Evolutionary conservation across 2,113 vertebrate species (phyloP).

Genomic region (Gavialis gangeticus): DNA sequence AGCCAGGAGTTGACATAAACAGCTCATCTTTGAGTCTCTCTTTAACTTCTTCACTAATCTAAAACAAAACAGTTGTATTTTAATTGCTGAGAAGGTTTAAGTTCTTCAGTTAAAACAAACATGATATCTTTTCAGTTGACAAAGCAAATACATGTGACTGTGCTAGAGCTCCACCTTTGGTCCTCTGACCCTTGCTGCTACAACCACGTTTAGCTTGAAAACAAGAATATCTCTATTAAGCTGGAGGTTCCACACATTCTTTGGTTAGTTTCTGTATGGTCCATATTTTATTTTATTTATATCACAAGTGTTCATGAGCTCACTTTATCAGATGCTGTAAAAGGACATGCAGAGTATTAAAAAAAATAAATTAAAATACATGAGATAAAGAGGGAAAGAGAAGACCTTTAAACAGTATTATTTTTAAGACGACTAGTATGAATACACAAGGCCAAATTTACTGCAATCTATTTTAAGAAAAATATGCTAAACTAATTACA

Average conservation of each 20-base stretch:
- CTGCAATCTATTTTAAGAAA: neutral
- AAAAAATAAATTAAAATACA: no score
- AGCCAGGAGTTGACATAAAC: constrained; percentile 77
- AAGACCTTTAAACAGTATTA: neutral
- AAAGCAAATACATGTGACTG: neutral
- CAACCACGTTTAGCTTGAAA: no score
- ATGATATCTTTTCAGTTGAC: neutral
- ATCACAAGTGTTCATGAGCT: no score
- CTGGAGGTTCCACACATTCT: no score
- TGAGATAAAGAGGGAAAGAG: no score
- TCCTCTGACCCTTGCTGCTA: no score
- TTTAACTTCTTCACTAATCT: constrained; percentile 86
- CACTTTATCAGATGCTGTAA: no score
- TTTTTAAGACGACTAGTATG: neutral
- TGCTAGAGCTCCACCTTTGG: no score
- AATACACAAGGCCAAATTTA: neutral
- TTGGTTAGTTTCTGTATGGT: no score
- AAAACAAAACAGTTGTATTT: constrained; percentile 40
- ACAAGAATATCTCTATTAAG: no score
- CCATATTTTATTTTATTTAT: no score
- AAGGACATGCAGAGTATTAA: no score
- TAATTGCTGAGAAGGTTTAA: constrained; percentile 3
- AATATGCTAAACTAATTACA: neutral
- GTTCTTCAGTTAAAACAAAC: neutral
- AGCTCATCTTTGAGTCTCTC: constrained; percentile 78